Conservation (phyloP, 92 coral and sea anemone species). For the Epizoanthus stellaris region DNA sequence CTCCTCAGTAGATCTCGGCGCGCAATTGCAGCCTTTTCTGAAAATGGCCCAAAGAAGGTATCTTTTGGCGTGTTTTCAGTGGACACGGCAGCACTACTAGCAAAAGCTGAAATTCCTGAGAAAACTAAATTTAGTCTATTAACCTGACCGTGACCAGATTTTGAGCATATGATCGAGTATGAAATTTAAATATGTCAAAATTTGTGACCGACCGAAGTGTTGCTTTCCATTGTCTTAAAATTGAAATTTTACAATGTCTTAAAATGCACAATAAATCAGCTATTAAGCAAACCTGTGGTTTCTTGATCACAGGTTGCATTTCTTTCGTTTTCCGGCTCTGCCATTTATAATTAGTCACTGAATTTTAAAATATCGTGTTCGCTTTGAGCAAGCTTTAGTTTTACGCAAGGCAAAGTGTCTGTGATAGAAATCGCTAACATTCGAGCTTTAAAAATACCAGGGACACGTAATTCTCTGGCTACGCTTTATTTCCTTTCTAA, state of each 20-base stretch:
- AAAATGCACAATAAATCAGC: conserved; percentile 15
- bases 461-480: background rate
- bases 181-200: too few species aligned
- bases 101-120: conserved; percentile 27
- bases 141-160: too few species aligned
- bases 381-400: background rate
- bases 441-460: conserved; percentile 11
- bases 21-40: conserved; percentile 34
- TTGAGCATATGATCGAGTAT: too few species aligned
- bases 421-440: conserved; percentile 23
- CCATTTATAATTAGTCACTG: too few species aligned
- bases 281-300: conserved; percentile 36
- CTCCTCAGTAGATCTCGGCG: too few species aligned
- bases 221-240: background rate
- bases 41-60: conserved; percentile 37
- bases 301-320: conserved; percentile 31
- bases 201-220: too few species aligned
- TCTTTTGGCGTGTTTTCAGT: conserved; percentile 21
- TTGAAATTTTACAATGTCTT: conserved; percentile 8
- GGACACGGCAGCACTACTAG: conserved; percentile 17
- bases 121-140: background rate
- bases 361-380: conserved; percentile 14
- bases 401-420: background rate
- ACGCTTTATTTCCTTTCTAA: conserved; percentile 2
- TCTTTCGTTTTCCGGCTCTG: background rate